These are phyloP conservation scores for Agelas oroides DNA, from an alignment of 37 sponge, comb jelly and placozoan genomes.

Conservation along the genomic window DNA sequence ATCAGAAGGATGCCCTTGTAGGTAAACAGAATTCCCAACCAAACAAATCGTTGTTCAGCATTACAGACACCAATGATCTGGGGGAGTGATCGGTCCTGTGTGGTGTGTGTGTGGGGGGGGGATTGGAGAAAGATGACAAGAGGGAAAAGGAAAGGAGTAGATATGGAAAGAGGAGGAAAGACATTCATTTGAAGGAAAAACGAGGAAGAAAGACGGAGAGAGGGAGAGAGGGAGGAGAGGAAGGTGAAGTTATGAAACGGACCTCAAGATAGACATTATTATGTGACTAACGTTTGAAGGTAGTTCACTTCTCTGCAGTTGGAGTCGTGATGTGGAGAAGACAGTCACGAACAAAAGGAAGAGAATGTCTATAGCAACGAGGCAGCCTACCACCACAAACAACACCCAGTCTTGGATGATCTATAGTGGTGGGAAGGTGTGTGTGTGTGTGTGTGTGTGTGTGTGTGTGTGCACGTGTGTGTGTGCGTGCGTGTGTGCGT, in stretches of 20 bases:
- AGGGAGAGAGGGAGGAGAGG: background rate
- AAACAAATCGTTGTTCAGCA: no score
- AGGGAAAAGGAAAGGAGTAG: no score
- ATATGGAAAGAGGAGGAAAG: no score
- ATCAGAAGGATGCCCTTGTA: no score
- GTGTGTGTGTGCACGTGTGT: constrained; percentile 12
- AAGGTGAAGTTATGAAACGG: background rate
- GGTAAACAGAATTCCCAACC: no score
- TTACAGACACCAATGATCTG: no score
- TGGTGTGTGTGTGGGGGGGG: no score
- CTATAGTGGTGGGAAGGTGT: no score
- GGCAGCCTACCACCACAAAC: constrained; percentile 50
- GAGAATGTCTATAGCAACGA: constrained; percentile 40
- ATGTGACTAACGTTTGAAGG: constrained; percentile 36
- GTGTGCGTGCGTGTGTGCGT: constrained; percentile 44
- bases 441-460: no score
- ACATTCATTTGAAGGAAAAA: no score
- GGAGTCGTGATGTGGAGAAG: constrained; percentile 45
- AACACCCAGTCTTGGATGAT: constrained; percentile 59
- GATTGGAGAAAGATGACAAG: background rate
- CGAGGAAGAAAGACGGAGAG: no score
- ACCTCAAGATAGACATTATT: background rate
- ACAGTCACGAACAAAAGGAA: constrained; percentile 58
- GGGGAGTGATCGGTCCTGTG: no score
- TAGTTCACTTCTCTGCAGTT: constrained; percentile 17